A percentile compares a stretch with the other conserved stretches of the same genome.
These are phyloP conservation scores for Daktulosphaira vitifoliae DNA, from an alignment of 1,140 invertebrate species.

Conservation along the genomic window DNA sequence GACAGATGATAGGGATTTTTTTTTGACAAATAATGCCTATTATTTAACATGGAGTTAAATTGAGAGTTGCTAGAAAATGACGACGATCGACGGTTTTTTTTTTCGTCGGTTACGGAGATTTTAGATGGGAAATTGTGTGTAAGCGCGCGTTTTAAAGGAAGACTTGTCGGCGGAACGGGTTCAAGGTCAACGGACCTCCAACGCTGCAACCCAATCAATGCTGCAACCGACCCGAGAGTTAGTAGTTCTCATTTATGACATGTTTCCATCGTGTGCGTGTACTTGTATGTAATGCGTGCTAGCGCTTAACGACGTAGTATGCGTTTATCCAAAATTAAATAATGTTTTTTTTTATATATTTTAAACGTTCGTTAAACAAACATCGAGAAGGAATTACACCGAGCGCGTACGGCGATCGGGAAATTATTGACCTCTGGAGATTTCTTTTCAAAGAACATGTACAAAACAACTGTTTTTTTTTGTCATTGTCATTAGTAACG, in stretches of 20 bases:
- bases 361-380: conserved; percentile 12
- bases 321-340: conserved; percentile 12
- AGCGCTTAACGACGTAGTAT: neutral
- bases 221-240: conserved; percentile 16
- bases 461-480: conserved; percentile 24
- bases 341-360: neutral
- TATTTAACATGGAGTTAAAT: too few species aligned
- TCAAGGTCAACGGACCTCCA: conserved; percentile 34
- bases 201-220: conserved; percentile 22
- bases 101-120: conserved; percentile 21
- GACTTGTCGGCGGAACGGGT: conserved; percentile 30
- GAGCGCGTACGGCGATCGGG: too few species aligned
- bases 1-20: too few species aligned
- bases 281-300: neutral
- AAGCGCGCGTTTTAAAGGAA: conserved; percentile 2
- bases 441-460: neutral
- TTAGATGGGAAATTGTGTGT: conserved; percentile 15
- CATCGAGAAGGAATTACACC: too few species aligned
- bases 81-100: conserved; percentile 17
- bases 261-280: conserved; percentile 4
- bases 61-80: conserved; percentile 9
- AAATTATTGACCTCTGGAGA: conserved; percentile 14
- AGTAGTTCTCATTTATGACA: conserved; percentile 30
- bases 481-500: conserved; percentile 4
- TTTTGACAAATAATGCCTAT: too few species aligned